phyloP scores from a whole-genome alignment of 1,140 invertebrate species.

The Ostrea edulis region DNA sequence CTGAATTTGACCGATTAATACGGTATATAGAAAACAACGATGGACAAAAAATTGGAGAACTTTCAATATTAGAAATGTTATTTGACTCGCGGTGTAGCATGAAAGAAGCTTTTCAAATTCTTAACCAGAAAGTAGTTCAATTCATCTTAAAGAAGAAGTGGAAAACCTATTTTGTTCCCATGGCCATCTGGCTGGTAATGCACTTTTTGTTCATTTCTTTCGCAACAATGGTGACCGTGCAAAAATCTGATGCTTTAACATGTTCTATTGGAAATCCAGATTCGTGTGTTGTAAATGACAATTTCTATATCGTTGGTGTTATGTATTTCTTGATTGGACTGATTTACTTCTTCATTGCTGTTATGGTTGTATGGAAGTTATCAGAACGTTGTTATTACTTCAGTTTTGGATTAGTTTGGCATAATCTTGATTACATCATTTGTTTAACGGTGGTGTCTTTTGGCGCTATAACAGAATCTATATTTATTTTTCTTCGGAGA shows the following conservation, averaged over 20 bases:
- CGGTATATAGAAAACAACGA: not conserved
- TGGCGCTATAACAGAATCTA: not conserved
- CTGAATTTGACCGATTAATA: slow-evolving; percentile 51
- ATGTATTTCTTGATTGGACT: not conserved
- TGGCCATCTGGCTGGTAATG: slow-evolving; percentile 53
- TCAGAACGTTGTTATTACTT: not conserved
- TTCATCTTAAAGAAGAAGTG: slow-evolving; percentile 58
- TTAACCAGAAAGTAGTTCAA: slow-evolving; percentile 48
- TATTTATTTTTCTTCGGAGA: not conserved
- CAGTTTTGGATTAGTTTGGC: not conserved
- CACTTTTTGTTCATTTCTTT: slow-evolving; percentile 54
- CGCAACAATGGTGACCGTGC: slow-evolving; percentile 32
- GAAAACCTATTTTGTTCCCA: slow-evolving; percentile 48
- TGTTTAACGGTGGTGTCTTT: not conserved
- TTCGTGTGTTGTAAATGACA: not conserved
- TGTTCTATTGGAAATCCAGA: not conserved
- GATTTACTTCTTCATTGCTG: not conserved
- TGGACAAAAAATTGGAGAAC: not conserved
- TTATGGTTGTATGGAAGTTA: not conserved
- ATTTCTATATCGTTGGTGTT: not conserved
- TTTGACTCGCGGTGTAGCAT: slow-evolving; percentile 38
- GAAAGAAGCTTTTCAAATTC: slow-evolving; percentile 55
- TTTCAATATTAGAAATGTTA: slow-evolving; percentile 55
- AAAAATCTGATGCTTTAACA: not conserved
- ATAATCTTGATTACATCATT: not conserved